phyloP scores from a whole-genome alignment of 53 echinoderm and acorn worm genomes.

The Antedon mediterranea region DNA sequence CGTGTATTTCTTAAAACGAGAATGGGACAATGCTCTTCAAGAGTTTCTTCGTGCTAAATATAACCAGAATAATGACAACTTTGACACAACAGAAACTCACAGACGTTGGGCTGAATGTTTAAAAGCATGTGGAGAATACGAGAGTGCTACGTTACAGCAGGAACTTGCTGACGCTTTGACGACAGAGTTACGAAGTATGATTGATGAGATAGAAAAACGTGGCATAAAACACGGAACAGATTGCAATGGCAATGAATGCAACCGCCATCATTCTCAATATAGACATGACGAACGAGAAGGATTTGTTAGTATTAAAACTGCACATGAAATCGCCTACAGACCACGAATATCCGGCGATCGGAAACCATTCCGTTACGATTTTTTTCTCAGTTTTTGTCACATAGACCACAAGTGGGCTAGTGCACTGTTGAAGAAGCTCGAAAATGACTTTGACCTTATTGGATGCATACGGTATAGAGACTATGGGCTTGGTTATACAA shows the following conservation, averaged over 20 bases:
- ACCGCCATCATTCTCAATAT: slow-evolving; percentile 54
- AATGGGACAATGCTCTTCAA: slow-evolving; percentile 21
- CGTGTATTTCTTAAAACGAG: slow-evolving; percentile 32
- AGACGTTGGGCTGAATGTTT: slow-evolving; percentile 63
- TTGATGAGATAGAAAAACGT: too few relatives aligned
- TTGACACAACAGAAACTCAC: slow-evolving; percentile 53
- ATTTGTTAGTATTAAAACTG: slow-evolving; percentile 49
- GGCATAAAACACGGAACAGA: slow-evolving; percentile 42
- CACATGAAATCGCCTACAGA: not conserved
- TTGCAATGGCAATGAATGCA: slow-evolving; percentile 72
- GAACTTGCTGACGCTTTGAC: slow-evolving; percentile 7
- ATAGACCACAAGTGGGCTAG: slow-evolving; percentile 86
- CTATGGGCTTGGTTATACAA: slow-evolving; percentile 60
- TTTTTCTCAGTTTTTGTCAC: slow-evolving; percentile 75
- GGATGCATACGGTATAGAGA: slow-evolving; percentile 76
- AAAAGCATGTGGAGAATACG: slow-evolving; percentile 34
- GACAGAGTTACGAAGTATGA: slow-evolving; percentile 1
- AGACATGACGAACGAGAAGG: slow-evolving; percentile 51
- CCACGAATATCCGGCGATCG: not conserved
- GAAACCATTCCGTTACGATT: slow-evolving; percentile 35
- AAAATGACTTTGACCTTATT: slow-evolving; percentile 31
- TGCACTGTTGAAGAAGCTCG: slow-evolving; percentile 52
- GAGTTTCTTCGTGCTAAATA: slow-evolving; percentile 35
- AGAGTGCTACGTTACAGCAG: slow-evolving; percentile 37
- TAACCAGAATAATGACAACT: slow-evolving; percentile 53